Base-by-base conservation (phyloP, 2,113 vertebrate genomes). In the Indicator maculatus region DNA sequence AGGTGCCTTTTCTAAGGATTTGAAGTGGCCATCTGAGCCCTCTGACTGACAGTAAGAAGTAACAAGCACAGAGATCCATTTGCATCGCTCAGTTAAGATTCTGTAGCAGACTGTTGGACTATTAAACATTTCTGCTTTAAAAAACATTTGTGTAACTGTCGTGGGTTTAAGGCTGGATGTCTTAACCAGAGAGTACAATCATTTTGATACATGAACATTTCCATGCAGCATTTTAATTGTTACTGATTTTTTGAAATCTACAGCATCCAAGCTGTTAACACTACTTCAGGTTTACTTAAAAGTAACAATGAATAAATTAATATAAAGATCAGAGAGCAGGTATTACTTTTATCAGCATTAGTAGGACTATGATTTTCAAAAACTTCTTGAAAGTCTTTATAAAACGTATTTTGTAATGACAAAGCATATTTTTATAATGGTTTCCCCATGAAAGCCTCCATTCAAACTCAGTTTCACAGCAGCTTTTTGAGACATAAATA, bases 11-110 rank as follows among this genome's bases (percentile, higher is more conserved):
- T 18, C 90, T 16, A 97, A 91, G 31, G 95, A 97, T 2, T 28
- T 98, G 67, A 95, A 95, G 52, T 98, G 98, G 98, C 97, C 98
- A 0, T 8, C 92, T 5, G 96, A 97, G 9, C 89, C 96, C 12
- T 95, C 98, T 30, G 76, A 93, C 89, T 98, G 94, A 98, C 53
- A 17, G 31, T 8, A 18, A 19, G 59, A 58, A 89, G 65, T 28
- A 85, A 60, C 24, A 61, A 31, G 38, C 55, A 71, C 23, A 13
- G 2, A 53, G 44, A 56, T 33, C 39, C 19, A 58, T 19, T 61
- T 66, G 55, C 50, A 65, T 50, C 53, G 38, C 61, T 41, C 14
- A 89, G 13, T 23, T 71, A 38, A 71, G 26, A 11, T 73, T 63
- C 71, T 36, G 0, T 23, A 33, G 9, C 30, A 45, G 41, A 72